These are phyloP conservation scores for Synodontis membranacea DNA, from an alignment of 2,113 vertebrate species.

Conservation along the genomic window DNA sequence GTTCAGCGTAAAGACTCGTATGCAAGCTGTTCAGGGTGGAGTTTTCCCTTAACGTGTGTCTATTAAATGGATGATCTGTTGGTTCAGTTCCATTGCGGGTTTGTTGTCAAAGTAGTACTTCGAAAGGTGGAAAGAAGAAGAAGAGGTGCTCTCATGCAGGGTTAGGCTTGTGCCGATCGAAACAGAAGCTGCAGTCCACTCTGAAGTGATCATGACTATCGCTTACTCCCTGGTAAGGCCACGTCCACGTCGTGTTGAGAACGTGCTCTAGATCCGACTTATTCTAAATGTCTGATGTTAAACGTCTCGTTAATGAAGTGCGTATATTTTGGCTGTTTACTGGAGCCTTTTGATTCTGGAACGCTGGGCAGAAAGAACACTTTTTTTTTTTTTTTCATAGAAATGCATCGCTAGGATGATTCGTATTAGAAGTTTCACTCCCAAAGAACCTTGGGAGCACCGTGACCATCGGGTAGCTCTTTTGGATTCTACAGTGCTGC, in stretches of 20 bases:
- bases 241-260: background rate
- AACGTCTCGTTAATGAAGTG: background rate
- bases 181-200: background rate
- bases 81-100: background rate
- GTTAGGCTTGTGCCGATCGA: background rate
- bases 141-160: conserved; percentile 9
- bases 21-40: background rate
- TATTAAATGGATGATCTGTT: background rate
- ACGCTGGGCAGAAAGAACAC: background rate
- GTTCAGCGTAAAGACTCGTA: background rate
- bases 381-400: no score
- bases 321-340: background rate
- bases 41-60: background rate
- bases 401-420: background rate
- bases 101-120: background rate
- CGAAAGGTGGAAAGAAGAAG: conserved; percentile 15
- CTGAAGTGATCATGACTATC: conserved; percentile 8
- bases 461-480: background rate
- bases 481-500: background rate
- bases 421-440: background rate
- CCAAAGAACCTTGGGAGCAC: background rate
- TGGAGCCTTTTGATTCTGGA: background rate
- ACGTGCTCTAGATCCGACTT: background rate
- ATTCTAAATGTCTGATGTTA: background rate
- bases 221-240: background rate